Evolutionary conservation across 2,113 vertebrate genomes (phyloP).

Genomic region (Cygnus buccinator): DNA sequence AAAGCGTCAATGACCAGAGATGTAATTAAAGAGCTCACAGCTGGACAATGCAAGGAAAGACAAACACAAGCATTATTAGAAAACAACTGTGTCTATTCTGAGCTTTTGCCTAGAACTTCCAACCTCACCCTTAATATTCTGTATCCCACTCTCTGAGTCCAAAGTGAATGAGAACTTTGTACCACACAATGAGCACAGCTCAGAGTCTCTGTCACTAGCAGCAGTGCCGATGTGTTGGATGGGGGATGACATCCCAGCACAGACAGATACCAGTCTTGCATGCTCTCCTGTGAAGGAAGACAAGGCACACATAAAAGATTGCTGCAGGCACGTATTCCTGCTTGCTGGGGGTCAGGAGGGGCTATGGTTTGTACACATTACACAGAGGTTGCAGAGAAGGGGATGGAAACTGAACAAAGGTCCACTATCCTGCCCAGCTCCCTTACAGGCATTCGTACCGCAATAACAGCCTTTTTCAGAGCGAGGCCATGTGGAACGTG

Average conservation of each 20-base stretch:
- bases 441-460: background rate
- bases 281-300: background rate
- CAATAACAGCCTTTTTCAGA: background rate
- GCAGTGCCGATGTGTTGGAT: background rate
- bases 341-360: background rate
- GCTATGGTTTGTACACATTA: background rate
- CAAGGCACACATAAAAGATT: background rate
- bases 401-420: background rate
- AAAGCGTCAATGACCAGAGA: background rate
- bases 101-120: background rate
- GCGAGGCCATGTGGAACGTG: background rate
- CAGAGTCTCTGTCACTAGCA: background rate
- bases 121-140: background rate
- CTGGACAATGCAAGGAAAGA: background rate
- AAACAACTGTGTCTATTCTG: background rate
- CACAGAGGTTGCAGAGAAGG: background rate
- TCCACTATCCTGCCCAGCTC: background rate
- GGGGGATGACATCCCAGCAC: background rate
- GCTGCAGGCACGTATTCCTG: background rate
- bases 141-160: background rate
- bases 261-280: background rate
- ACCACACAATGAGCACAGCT: background rate
- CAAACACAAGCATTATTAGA: background rate
- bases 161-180: background rate
- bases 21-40: background rate